Percentiles rank a stretch among this genome's conserved stretches.
These are phyloP conservation scores for Acanthococcus lagerstroemiae DNA, from an alignment of 2,888 invertebrate species.

Conservation along the genomic window DNA sequence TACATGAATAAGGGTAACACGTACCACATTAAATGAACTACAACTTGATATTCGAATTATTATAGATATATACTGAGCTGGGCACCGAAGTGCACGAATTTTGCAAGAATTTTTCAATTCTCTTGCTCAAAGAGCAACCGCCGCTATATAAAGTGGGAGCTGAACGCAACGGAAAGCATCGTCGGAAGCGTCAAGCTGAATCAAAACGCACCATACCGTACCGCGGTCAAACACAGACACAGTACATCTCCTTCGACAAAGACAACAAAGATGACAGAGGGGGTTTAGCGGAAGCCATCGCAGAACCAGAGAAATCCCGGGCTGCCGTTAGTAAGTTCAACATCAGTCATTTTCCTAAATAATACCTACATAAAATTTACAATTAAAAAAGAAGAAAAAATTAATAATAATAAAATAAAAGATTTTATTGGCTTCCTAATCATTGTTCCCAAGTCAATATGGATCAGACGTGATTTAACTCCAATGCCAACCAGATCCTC, in stretches of 20 bases:
- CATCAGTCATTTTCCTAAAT: constrained; percentile 47
- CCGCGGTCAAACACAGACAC: constrained; percentile 73
- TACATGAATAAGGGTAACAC: too few relatives aligned
- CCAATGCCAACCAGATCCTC: too few relatives aligned
- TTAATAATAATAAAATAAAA: too few relatives aligned
- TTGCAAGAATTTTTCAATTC: constrained; percentile 17
- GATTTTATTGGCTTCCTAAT: too few relatives aligned
- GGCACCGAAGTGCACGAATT: constrained; percentile 30
- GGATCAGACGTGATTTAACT: too few relatives aligned
- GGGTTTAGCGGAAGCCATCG: constrained; percentile 73
- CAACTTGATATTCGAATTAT: not conserved
- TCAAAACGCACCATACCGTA: constrained; percentile 32
- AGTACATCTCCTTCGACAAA: constrained; percentile 63
- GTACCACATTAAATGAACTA: not conserved
- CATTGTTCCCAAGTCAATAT: too few relatives aligned
- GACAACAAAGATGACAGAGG: constrained; percentile 41
- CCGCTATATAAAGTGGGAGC: not conserved
- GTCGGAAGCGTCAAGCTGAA: not conserved
- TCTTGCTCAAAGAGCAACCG: constrained; percentile 6
- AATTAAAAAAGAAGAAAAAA: too few relatives aligned
- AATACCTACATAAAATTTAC: not conserved
- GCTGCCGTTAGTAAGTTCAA: too few relatives aligned
- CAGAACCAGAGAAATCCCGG: constrained; percentile 59
- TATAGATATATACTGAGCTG: constrained; percentile 14
- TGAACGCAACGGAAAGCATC: not conserved